Percentiles rank a stretch among this genome's conserved stretches.
These are phyloP conservation scores for Macrotis lagotis DNA, from an alignment of 2,113 vertebrate genomes.

Conservation along the genomic window DNA sequence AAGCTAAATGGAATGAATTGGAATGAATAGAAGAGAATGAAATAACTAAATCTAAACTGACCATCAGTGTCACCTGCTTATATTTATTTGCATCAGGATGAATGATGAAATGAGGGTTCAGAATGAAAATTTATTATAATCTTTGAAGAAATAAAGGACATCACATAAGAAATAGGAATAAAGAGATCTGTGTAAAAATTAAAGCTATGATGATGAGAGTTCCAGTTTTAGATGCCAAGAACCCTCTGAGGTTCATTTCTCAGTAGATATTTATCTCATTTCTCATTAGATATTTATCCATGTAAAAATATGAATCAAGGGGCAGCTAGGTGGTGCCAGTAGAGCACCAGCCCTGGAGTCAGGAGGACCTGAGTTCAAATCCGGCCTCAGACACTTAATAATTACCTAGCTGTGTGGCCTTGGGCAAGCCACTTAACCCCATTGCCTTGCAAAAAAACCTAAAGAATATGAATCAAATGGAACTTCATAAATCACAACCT, in stretches of 20 bases:
- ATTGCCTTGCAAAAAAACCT: too few species aligned
- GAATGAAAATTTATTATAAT: not conserved
- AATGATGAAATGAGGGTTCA: not conserved
- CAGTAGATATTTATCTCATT: too few species aligned
- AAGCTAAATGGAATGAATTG: slow-evolving; percentile 8
- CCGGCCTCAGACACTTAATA: too few species aligned
- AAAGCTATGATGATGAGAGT: not conserved
- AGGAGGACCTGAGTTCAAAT: too few species aligned
- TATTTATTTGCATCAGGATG: not conserved
- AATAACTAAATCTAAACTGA: too few species aligned
- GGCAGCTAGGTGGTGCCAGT: too few species aligned
- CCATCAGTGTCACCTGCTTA: too few species aligned
- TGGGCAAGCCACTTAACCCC: too few species aligned
- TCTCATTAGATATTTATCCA: not conserved
- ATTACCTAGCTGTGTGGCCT: too few species aligned
- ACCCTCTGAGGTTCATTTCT: not conserved
- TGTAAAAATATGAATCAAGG: not conserved
- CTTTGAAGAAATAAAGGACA: not conserved
- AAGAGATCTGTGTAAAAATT: not conserved
- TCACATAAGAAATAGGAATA: not conserved
- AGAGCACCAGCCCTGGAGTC: too few species aligned
- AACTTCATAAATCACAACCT: slow-evolving; percentile 39
- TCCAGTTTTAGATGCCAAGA: slow-evolving; percentile 24
- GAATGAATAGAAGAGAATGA: not conserved
- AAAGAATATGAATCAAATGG: too few species aligned